A percentile compares a stretch with the other conserved stretches of the same genome.
Evolutionary conservation across 2,888 invertebrate species (phyloP).

Genomic region (Agrochola lychnidis): DNA sequence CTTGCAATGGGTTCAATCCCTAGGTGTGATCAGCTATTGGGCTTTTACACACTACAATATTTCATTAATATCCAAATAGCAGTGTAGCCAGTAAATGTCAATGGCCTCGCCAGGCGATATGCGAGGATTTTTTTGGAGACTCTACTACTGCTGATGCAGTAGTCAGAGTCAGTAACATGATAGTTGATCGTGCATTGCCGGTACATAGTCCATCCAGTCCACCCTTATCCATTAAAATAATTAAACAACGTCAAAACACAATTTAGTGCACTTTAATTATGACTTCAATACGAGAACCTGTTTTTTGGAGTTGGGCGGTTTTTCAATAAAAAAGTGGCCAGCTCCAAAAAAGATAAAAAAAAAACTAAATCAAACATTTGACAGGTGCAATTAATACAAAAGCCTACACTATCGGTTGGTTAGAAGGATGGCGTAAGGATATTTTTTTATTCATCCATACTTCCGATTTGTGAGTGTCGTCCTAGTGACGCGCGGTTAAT

Average conservation of each 20-base stretch:
- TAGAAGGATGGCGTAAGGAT: constrained; percentile 31
- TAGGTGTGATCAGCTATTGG: background rate
- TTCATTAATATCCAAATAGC: background rate
- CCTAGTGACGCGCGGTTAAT: constrained; percentile 77
- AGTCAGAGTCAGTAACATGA: too few species aligned
- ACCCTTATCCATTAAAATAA: background rate
- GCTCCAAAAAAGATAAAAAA: background rate
- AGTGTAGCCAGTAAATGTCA: too few species aligned
- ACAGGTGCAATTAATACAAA: constrained; percentile 2
- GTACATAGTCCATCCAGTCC: background rate
- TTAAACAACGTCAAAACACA: background rate
- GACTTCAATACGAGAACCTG: background rate
- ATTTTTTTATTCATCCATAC: constrained; percentile 61
- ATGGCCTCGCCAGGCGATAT: background rate
- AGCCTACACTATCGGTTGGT: background rate
- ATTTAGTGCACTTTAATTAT: background rate
- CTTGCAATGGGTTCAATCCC: background rate
- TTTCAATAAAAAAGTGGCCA: background rate
- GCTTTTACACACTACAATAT: background rate
- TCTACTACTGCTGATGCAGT: too few species aligned
- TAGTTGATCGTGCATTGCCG: background rate
- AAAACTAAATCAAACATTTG: constrained; percentile 8
- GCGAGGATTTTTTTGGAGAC: background rate
- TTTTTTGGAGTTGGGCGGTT: too few species aligned
- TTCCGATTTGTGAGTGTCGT: constrained; percentile 70